phyloP scores from a whole-genome alignment of 2,888 invertebrate species.

The Drosophila acutilabella region DNA sequence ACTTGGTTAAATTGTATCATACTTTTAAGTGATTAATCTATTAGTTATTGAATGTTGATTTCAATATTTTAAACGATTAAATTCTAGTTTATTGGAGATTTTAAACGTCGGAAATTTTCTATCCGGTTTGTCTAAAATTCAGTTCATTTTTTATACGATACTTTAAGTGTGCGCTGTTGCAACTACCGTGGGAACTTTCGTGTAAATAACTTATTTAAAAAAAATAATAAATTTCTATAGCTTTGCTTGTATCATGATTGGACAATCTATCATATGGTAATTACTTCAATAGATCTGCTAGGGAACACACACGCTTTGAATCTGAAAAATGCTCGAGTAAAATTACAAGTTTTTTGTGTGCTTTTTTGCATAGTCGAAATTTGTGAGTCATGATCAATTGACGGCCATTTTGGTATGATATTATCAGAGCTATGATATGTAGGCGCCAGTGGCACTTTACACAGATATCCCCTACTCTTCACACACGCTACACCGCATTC shows the following conservation, averaged over 20 bases:
- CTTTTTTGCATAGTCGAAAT: conserved; percentile 26
- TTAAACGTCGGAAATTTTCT: too few species aligned
- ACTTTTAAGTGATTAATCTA: too few species aligned
- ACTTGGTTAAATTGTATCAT: too few species aligned
- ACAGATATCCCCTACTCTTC: conserved; percentile 60
- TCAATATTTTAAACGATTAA: too few species aligned
- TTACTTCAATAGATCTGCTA: conserved; percentile 12
- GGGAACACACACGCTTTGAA: neutral
- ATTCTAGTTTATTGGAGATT: too few species aligned
- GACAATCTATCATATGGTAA: neutral
- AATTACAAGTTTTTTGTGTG: conserved; percentile 2
- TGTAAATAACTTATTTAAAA: neutral
- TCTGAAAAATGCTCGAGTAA: neutral
- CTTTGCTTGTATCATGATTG: neutral
- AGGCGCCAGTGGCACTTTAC: conserved; percentile 77
- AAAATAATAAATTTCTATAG: neutral
- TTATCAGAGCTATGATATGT: conserved; percentile 65
- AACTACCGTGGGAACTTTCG: neutral
- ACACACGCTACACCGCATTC: conserved; percentile 7
- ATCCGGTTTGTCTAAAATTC: too few species aligned
- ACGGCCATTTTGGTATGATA: conserved; percentile 72
- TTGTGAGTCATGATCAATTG: conserved; percentile 41
- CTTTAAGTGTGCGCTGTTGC: neutral
- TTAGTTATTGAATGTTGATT: too few species aligned
- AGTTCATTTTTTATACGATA: too few species aligned